Evolutionary conservation across 1,140 invertebrate genomes (phyloP), one percentile per base, ranked within the genome.

Genomic region (Drosophila willistoni): DNA sequence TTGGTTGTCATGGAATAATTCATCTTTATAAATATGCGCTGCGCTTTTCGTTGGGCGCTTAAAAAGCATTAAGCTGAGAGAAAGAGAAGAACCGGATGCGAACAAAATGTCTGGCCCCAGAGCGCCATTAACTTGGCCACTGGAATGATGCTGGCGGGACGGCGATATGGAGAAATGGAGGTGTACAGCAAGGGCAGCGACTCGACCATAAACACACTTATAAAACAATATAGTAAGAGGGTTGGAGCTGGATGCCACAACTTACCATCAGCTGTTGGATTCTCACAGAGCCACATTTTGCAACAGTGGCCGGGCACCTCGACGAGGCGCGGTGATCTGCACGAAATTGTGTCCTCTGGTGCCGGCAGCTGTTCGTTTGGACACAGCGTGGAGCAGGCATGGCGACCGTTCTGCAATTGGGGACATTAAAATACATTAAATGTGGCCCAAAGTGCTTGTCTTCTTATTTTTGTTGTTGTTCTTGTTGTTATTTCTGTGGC

Each of bases 271-370:
- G 94, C 93, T 92, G 93, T 93, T 79, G 93, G 93, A 75, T 93
- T 93, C 86, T 95, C 94, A 91, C 95, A 96, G 83, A 95, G 94
- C 95, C 95, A 96, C 91, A 96, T 95, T 65, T 95, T 92, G 86
- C 95, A 96, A 84, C 95, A 96, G 71, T 95, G 94, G 19, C 94
- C 94, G 7, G 94, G 93, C 14, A 96, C 93, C 63, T 95, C 93
- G n/a, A 96, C 94, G 33, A 96, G 92, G 36, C 94, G 93, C 3
- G 96, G 94, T 77, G 94, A 93, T 82, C 93, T 91, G 91, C 95
- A 95, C 42, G 93, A 92, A 77, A 85, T 87, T 66, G 91, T 92
- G 47, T 91, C 91, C 42, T 93, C 93, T 29, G 92, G 92, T 6
- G 95, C 96, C 14, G 93, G 93, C 51, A 95, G 93, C 80, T 94